phyloP scores from a whole-genome alignment of 2,797 vertebrate genomes.

The Alosa sapidissima region DNA sequence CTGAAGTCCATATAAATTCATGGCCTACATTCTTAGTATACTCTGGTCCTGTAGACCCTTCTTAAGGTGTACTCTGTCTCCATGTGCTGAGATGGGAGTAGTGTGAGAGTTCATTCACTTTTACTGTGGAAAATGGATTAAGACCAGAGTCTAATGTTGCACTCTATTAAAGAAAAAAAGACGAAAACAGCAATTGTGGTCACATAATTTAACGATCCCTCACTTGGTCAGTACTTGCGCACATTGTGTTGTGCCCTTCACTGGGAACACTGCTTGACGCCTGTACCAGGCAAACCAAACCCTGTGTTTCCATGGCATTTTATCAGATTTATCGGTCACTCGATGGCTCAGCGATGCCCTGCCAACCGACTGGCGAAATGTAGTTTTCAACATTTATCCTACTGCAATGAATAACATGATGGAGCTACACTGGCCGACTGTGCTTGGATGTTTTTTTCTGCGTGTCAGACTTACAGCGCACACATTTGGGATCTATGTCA shows the following conservation, averaged over 20 bases:
- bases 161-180: neutral
- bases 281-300: neutral
- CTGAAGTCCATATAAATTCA: neutral
- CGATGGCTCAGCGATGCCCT: neutral
- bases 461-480: neutral
- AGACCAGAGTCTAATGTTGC: neutral
- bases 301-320: neutral
- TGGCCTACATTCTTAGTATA: neutral
- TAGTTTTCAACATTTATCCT: neutral
- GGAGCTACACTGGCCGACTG: neutral
- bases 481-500: constrained; percentile 28
- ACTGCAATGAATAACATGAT: neutral
- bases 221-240: neutral
- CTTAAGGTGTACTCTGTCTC: neutral
- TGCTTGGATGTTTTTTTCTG: neutral
- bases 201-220: neutral
- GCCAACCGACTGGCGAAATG: neutral
- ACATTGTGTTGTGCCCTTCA: neutral
- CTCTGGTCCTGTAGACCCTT: neutral
- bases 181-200: neutral
- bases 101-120: neutral
- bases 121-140: constrained; percentile 6
- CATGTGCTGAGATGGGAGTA: neutral
- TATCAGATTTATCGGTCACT: neutral
- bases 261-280: neutral